Evolutionary conservation across 2,797 vertebrate species (phyloP).

Genomic region (Morus bassanus): DNA sequence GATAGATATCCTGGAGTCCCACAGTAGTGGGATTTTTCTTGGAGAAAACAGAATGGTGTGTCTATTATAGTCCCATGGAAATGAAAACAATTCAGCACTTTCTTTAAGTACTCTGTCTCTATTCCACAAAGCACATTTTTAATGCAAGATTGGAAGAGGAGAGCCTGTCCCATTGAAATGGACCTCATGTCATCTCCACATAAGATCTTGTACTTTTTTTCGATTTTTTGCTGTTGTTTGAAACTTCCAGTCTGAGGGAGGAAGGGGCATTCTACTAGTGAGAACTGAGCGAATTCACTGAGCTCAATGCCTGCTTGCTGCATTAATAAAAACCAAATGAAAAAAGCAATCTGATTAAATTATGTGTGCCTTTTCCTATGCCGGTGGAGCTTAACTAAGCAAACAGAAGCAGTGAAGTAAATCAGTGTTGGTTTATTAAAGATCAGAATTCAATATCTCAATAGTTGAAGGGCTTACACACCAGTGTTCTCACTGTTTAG

Average conservation of each 20-base stretch:
- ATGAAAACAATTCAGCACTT: not conserved
- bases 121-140: not conserved
- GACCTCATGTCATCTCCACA: not conserved
- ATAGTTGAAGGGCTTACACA: slow-evolving; percentile 69
- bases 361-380: slow-evolving; percentile 71
- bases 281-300: slow-evolving; percentile 24
- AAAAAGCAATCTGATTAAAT: slow-evolving; percentile 80
- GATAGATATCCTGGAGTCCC: not conserved
- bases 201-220: not conserved
- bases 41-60: not conserved
- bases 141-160: not conserved
- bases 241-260: slow-evolving; percentile 13
- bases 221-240: not conserved
- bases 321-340: slow-evolving; percentile 78
- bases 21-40: not conserved
- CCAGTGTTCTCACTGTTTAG: slow-evolving; percentile 61
- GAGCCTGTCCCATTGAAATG: not conserved
- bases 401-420: slow-evolving; percentile 78
- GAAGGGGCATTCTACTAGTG: slow-evolving; percentile 18
- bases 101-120: not conserved
- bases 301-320: slow-evolving; percentile 46
- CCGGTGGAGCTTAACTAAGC: slow-evolving; percentile 75
- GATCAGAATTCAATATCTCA: slow-evolving; percentile 80
- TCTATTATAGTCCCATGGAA: not conserved
- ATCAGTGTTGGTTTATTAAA: slow-evolving; percentile 82